phyloP scores from a whole-genome alignment of 2,888 invertebrate genomes.

The Hirtodrosophila trivittata region DNA sequence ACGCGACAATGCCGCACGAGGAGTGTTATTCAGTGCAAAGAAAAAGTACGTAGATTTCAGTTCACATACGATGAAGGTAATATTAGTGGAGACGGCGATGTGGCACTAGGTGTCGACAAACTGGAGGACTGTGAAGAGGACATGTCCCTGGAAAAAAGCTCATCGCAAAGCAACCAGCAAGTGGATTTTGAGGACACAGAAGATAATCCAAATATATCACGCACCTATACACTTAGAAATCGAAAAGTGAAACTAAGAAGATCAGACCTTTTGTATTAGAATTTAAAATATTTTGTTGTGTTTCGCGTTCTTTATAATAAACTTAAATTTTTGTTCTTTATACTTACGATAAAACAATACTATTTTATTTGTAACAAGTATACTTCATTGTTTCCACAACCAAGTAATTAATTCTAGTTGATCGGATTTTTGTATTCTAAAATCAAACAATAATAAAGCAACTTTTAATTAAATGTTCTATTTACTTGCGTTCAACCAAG shows the following conservation, averaged over 20 bases:
- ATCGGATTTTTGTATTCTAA: no score
- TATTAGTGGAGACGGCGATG: conserved; percentile 39
- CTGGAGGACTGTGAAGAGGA: conserved; percentile 60
- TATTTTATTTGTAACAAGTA: no score
- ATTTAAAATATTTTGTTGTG: background rate
- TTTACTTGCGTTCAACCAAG: no score
- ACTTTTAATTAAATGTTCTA: no score
- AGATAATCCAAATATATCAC: conserved; percentile 2
- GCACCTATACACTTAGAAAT: conserved; percentile 50
- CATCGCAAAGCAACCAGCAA: background rate
- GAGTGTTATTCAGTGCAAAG: conserved; percentile 77
- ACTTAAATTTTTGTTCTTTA: conserved; percentile 3
- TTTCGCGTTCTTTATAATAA: conserved; percentile 13
- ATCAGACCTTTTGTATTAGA: conserved; percentile 17
- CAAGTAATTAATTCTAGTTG: no score
- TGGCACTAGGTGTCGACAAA: conserved; percentile 20
- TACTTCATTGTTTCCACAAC: no score
- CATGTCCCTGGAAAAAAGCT: conserved; percentile 42
- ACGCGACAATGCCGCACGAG: conserved; percentile 50
- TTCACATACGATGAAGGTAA: conserved; percentile 71
- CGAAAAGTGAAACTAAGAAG: conserved; percentile 47
- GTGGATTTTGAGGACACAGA: background rate
- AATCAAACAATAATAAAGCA: no score
- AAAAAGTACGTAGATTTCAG: conserved; percentile 73
- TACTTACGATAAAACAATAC: no score